Evolutionary conservation across 2,113 vertebrate species (phyloP), one percentile per base, ranked within the genome.

Genomic region (Pelvicachromis taeniatus): DNA sequence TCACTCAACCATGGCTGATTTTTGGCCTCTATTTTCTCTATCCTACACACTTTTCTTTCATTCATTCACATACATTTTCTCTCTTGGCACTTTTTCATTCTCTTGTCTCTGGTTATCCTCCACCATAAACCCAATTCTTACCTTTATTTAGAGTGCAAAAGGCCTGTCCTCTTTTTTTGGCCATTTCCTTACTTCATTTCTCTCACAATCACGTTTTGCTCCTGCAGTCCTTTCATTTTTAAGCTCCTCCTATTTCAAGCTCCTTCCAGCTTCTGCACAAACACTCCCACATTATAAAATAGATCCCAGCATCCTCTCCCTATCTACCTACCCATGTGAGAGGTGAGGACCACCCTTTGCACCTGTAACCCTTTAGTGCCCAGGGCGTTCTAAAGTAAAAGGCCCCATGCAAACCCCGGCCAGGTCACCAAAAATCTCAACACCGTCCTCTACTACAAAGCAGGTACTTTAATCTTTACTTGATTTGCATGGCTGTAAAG

Each of bases 281-380:
- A 48, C 8, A 52, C 53, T 65, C 78, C 75, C 19, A 61, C 53
- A 88, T 85, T 65, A 52, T 73, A 87, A 82, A 77, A 80, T n/a
- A 79, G 9, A 80, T 61, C 85, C 86, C 81, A 61, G 68, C 90
- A 77, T 88, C 29, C 79, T 80, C 61, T 78, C 53, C 81, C 87
- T 35, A 12, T 77, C 83, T 55, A 19, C 82, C 78, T 82, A 33
- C 85, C 90, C 63, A 17, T 87, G 92, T 96, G 94, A 86, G 94
- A 95, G 92, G 93, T 94, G 93, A 94, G 89, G 92, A 95, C 95
- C 94, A 95, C 92, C 91, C 90, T 95, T 91, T 93, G 95, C 95
- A 96, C 95, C 94, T 95, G 89, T 96, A 96, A 96, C 95, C 95
- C 95, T 96, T 95, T 95, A 95, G 93, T 95, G 95, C 94, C 94